phyloP scores from a whole-genome alignment of 2,113 vertebrate genomes.

The Coptodon bakossiorum region DNA sequence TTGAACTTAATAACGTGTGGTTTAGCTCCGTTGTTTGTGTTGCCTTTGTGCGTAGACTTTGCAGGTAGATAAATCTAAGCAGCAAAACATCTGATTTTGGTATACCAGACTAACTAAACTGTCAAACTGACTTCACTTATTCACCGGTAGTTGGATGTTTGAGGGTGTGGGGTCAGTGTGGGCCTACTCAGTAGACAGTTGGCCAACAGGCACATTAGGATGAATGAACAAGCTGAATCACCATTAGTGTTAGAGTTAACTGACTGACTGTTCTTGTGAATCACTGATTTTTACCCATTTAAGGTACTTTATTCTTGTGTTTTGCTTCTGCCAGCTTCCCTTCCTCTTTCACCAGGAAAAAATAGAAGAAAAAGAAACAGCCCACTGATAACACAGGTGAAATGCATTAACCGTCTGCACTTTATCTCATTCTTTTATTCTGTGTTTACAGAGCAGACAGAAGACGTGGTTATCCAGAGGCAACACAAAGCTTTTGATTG shows the following conservation, averaged over 20 bases:
- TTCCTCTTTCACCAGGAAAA: not conserved
- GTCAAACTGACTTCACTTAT: not conserved
- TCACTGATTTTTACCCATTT: slow-evolving; percentile 23
- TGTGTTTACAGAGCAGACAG: not conserved
- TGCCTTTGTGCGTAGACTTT: not conserved
- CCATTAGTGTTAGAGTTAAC: not conserved
- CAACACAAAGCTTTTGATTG: not conserved
- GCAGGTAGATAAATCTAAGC: not conserved
- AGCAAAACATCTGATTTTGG: not conserved
- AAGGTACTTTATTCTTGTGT: not conserved
- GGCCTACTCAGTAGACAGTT: not conserved
- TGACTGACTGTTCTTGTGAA: not conserved
- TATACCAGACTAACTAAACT: not conserved
- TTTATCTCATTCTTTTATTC: not conserved
- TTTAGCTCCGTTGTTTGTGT: not conserved
- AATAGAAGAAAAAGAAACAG: not conserved
- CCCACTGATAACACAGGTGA: not conserved
- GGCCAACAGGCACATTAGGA: not conserved
- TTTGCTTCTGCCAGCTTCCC: not conserved
- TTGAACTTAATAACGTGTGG: not conserved
- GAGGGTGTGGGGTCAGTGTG: not conserved
- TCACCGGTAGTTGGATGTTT: not conserved
- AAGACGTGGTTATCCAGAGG: not conserved
- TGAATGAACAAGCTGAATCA: not conserved
- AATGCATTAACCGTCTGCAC: not conserved